Evolutionary conservation across 1,140 invertebrate species (phyloP), one percentile per base, ranked within the genome.

Genomic region (Macrocentrus cingulum): DNA sequence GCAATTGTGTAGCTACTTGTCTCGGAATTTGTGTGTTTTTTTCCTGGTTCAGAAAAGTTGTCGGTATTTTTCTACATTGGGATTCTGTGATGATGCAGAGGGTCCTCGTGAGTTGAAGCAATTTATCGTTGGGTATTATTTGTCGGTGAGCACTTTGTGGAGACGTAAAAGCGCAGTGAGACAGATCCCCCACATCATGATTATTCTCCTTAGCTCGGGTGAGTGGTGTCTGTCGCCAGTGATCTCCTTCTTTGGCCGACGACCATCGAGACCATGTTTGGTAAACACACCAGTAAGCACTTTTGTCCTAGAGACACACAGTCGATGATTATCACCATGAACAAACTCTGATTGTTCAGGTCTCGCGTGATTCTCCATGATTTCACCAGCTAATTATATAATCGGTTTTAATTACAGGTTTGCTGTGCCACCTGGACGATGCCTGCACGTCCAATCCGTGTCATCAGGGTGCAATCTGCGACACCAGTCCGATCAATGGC

Each of bases 391-490:
- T 5, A 16, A 18, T 22, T 46, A 5, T 46, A n/a, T 32, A 19
- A 20, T 41, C 41, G 36, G 39, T 15, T 9, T 42, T 32, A 34
- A 22, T 25, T 34, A 9, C 5, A 89, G 92, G 92, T 69, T 78
- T 97, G 8, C 83, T 97, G 0, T 99, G 96, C 67, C 96, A 99
- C 72, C 80, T 98, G 75, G 93, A 98, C 57, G 95, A 99, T 73
- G 94, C 95, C 0, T 99, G 96, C 74, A 92, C 91, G 0, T 94
- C 91, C n/a, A 95, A 94, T 80, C 96, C 96, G 0, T 99, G 96
- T 72, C 92, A 96, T 66, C 86, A 89, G 0, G 93, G 93, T 59
- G 93, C 95, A 4, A 92, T 92, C 62, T 98, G 96, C 70, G 92
- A 97, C 73, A 98, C 95, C 0, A 96, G 91, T 62, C 95, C 95